Conservation (phyloP, 2,113 vertebrate genomes). For the Sander lucioperca region DNA sequence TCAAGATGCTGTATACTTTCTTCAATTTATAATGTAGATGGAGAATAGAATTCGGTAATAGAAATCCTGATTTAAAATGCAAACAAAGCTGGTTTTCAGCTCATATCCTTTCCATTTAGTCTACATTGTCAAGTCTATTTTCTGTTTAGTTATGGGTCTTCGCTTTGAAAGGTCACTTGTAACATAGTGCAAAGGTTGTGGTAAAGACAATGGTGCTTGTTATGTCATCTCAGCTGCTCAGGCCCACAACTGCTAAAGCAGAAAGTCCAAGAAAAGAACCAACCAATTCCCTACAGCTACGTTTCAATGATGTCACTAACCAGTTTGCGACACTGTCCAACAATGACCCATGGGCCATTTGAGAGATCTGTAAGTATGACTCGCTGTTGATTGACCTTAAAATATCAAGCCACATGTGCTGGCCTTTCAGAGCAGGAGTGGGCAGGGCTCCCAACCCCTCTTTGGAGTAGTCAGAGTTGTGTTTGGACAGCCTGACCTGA, state of each 20-base stretch:
- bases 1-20: neutral
- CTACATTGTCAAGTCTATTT: slow-evolving; percentile 55
- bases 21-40: slow-evolving; percentile 6
- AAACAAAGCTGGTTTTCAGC: slow-evolving; percentile 47
- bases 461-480: slow-evolving; percentile 71
- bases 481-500: slow-evolving; percentile 70
- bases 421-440: slow-evolving; percentile 52
- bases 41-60: neutral
- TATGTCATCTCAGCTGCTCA: slow-evolving; percentile 78
- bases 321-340: slow-evolving; percentile 59
- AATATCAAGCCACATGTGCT: slow-evolving; percentile 75
- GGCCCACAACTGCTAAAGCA: slow-evolving; percentile 67
- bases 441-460: slow-evolving; percentile 36
- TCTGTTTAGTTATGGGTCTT: slow-evolving; percentile 52
- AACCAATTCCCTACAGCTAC: slow-evolving; percentile 49
- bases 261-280: slow-evolving; percentile 73
- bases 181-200: slow-evolving; percentile 73
- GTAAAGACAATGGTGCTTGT: slow-evolving; percentile 72
- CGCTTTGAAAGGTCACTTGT: slow-evolving; percentile 66
- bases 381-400: slow-evolving; percentile 81
- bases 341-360: slow-evolving; percentile 63
- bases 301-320: slow-evolving; percentile 72
- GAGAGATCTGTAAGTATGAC: slow-evolving; percentile 67
- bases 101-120: slow-evolving; percentile 27
- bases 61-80: slow-evolving; percentile 27